Conservation (phyloP, 2,113 vertebrate species). For the Melanerpes formicivorus region DNA sequence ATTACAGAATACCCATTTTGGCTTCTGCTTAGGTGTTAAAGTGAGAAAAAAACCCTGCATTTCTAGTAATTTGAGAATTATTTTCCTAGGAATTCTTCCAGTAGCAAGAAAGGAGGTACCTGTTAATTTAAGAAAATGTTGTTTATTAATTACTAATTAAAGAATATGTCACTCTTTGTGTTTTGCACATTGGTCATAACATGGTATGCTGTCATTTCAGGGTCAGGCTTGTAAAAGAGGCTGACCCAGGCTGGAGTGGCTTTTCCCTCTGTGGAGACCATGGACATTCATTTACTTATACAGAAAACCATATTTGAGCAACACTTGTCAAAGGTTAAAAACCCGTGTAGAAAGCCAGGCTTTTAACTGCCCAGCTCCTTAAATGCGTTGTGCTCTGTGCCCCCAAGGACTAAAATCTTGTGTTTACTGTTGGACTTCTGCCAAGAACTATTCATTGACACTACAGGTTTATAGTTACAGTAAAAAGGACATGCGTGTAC, state of each 20-base stretch:
- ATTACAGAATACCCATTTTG: neutral
- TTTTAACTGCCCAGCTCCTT: constrained; percentile 16
- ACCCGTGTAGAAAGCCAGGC: neutral
- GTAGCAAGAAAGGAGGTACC: neutral
- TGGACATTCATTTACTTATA: neutral
- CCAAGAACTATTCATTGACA: constrained; percentile 14
- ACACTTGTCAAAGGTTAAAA: constrained; percentile 13
- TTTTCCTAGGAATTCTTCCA: neutral
- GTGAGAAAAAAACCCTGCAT: neutral
- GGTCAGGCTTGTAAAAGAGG: neutral
- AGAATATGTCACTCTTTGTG: neutral
- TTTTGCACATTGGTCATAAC: neutral
- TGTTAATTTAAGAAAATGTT: constrained; percentile 3
- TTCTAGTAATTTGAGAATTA: neutral
- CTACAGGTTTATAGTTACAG: constrained; percentile 47
- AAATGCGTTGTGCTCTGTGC: neutral
- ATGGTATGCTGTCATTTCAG: neutral
- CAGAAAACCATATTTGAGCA: neutral
- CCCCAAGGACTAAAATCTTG: neutral
- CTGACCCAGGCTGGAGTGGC: neutral
- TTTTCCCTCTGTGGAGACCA: neutral
- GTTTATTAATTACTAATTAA: neutral
- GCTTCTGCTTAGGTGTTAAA: neutral
- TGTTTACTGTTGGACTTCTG: constrained; percentile 11
- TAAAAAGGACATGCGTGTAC: constrained; percentile 56